Conservation (phyloP, 30 jellyfish, hydroid and myxozoan genomes). For the Hydra vulgaris region DNA sequence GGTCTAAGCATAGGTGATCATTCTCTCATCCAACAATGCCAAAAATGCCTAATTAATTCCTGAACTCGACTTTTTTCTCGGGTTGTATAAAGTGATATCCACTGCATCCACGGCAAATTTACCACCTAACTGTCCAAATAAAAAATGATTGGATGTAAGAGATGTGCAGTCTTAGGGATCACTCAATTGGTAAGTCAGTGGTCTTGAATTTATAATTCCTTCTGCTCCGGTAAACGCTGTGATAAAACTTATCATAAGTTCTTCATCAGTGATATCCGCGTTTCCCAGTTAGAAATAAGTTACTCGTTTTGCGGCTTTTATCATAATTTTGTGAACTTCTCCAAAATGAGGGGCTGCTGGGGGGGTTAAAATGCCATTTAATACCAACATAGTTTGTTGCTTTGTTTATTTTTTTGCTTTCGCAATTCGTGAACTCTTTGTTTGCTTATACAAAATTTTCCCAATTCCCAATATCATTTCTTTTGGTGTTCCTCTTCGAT, state of each 20-base stretch:
- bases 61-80: too few relatives aligned
- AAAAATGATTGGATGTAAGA: background rate
- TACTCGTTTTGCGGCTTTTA: background rate
- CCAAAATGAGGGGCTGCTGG: slow-evolving; percentile 5
- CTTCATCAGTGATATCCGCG: slow-evolving; percentile 1
- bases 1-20: too few relatives aligned
- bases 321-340: slow-evolving; percentile 1
- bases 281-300: background rate
- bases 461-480: background rate
- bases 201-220: background rate
- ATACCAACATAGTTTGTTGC: too few relatives aligned
- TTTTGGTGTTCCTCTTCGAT: slow-evolving; percentile 3
- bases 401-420: background rate
- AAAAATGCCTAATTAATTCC: too few relatives aligned
- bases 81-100: too few relatives aligned
- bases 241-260: too few relatives aligned
- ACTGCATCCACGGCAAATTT: too few relatives aligned
- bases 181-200: background rate
- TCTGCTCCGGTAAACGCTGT: background rate
- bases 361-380: too few relatives aligned
- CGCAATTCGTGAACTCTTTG: background rate
- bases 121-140: slow-evolving; percentile 1
- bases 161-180: background rate
- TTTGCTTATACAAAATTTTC: background rate
- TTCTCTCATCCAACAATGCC: too few relatives aligned